A percentile compares a stretch with the other conserved stretches of the same genome.
Evolutionary conservation across 2,888 invertebrate genomes (phyloP).

Genomic region (Tillus elongatus): DNA sequence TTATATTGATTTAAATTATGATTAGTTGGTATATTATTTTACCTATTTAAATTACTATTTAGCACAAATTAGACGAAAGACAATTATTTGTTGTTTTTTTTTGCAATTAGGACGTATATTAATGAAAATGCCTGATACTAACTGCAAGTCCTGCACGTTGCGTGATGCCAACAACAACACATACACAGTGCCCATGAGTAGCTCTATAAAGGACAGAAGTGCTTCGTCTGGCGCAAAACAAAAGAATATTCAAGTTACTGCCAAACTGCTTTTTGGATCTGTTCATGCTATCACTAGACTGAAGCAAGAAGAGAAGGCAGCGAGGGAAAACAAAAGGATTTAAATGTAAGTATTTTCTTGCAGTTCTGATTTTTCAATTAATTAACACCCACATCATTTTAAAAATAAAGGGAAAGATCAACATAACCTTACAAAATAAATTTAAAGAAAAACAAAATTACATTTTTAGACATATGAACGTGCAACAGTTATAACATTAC

Average conservation of each 20-base stretch:
- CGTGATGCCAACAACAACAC: conserved; percentile 53
- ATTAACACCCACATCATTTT: not conserved
- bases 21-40: too few relatives aligned
- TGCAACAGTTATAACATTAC: too few relatives aligned
- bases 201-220: conserved; percentile 22
- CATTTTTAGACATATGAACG: conserved; percentile 1
- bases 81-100: too few relatives aligned
- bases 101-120: too few relatives aligned
- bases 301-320: conserved; percentile 60
- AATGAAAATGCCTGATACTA: too few relatives aligned
- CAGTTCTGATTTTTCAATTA: not conserved
- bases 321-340: conserved; percentile 52
- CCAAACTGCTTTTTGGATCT: conserved; percentile 65
- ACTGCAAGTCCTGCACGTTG: conserved; percentile 47
- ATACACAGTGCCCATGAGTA: conserved; percentile 40
- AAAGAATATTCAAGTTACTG: conserved; percentile 51
- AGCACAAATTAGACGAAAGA: too few relatives aligned
- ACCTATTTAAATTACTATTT: too few relatives aligned
- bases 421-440: not conserved
- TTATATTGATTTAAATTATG: too few relatives aligned
- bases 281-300: conserved; percentile 65
- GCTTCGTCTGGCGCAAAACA: conserved; percentile 27
- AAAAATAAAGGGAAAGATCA: not conserved
- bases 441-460: not conserved
- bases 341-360: conserved; percentile 19